Evolutionary conservation across 2,888 invertebrate genomes (phyloP).

Genomic region (Euzophera pinguis): DNA sequence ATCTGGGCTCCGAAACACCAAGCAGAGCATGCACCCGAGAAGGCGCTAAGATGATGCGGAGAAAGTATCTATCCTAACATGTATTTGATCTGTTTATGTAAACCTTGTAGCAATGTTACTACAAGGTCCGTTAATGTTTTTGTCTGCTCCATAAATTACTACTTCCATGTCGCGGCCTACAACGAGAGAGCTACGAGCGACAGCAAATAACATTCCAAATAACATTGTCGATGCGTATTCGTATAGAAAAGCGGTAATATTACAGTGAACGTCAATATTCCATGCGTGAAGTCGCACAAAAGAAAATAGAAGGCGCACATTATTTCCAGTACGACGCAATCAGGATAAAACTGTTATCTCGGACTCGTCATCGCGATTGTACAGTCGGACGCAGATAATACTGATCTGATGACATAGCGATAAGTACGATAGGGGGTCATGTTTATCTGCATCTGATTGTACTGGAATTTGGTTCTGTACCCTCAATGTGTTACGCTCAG

Average conservation of each 20-base stretch:
- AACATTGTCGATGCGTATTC: slow-evolving; percentile 44
- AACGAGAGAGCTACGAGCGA: slow-evolving; percentile 23
- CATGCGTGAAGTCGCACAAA: slow-evolving; percentile 43
- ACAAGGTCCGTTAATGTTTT: neutral
- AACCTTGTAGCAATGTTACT: neutral
- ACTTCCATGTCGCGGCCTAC: slow-evolving; percentile 8
- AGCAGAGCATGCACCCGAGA: no score
- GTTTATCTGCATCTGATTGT: no score
- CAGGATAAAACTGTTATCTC: slow-evolving; percentile 50
- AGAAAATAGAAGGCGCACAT: slow-evolving; percentile 46
- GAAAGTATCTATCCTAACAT: no score
- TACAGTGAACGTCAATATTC: slow-evolving; percentile 36
- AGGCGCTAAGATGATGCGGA: no score
- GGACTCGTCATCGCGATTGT: slow-evolving; percentile 39
- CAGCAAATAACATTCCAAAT: slow-evolving; percentile 46
- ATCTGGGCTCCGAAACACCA: no score
- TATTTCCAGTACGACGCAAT: slow-evolving; percentile 54
- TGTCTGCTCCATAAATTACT: neutral
- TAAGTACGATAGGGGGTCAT: no score
- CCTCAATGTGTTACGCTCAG: neutral
- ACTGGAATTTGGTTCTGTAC: slow-evolving; percentile 32
- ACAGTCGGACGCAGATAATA: no score
- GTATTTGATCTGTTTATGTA: no score
- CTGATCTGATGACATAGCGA: no score
- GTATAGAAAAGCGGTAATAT: slow-evolving; percentile 42